Evolutionary conservation across 2,113 vertebrate species (phyloP), one percentile per base, ranked within the genome.

Genomic region (Rhizomys pruinosus): DNA sequence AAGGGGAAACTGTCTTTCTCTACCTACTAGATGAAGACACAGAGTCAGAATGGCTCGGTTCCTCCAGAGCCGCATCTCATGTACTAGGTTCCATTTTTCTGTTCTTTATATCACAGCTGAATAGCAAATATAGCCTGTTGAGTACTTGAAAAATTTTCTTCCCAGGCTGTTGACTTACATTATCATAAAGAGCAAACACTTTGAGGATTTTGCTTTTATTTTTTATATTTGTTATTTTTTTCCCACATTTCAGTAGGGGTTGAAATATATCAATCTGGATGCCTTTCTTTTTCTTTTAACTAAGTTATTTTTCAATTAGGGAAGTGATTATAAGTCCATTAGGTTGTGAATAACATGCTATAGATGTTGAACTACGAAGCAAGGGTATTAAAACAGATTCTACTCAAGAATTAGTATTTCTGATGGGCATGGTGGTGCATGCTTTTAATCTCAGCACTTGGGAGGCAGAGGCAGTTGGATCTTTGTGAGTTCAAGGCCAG

Each of bases 181-280:
- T 17, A n/a, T 69, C 17, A n/a, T 15, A 69, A 69, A 37, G 16
- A 20, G 8, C 16, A 89, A 42, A 39, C 22, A 34, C 95, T 84
- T 86, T 27, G 34, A 90, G 59, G 7, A 61, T 89, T 93, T 96
- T 92, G 39, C 52, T 92, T 96, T 72, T 29, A n/a, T 42, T 79
- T 91, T 92, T 88, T 63, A 72, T 69, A 84, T 77, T 32, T 72
- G 16, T 85, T 69, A 66, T 77, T 93, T 96, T 47, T 64, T n/a
- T n/a, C 39, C 37, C 55, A 80, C 57, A 81, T 89, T 90, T 93
- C 86, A 93, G 11, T n/a, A 63, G 34, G 52, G 72, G n/a, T 89
- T 89, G 71, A 95, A 86, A 71, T 85, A n/a, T 69, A 82, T 80
- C 84, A 94, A 52, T 27, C 92, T 64, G 59, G 37, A 55, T 37